Evolutionary conservation across 1,140 invertebrate species (phyloP), one percentile per base, ranked within the genome.

Genomic region (Sitobion miscanthi): DNA sequence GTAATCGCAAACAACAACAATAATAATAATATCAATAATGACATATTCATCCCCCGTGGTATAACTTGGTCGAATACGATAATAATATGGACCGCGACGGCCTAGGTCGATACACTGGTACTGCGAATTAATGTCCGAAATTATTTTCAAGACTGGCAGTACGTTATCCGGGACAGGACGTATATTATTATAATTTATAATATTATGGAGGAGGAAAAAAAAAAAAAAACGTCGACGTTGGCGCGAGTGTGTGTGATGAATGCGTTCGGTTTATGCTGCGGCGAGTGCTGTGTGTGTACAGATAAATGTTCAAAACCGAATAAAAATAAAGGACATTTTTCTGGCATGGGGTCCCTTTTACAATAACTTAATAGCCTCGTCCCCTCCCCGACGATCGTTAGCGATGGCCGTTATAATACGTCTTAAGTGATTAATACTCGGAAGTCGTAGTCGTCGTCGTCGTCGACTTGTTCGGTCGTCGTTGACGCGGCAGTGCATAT

Each of bases 381-480:
- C 88, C 35, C 52, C 35, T 57, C 52, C 88, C 49, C 49, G 88
- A 42, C 88, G 35, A 57, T 89, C 87, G 87, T 89, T 89, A 89
- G 49, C n/a, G 49, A 38, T 54, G 49, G 87, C 49, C 87, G 87
- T 89, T 89, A 89, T 86, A 42, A 47, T 57, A 89, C 52, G 38
- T 57, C 88, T 38, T 57, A 57, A 57, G 88, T 89, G 88, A 89
- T 89, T 89, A 89, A 89, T 89, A 89, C 49, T 57, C 88, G 88
- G 88, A 89, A 89, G 88, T 89, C 88, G 52, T 57, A 35, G 88
- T 54, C 35, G 49, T 35, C 7, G n/a, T 20, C 52, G 85, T 88
- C 86, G 86, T 88, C 86, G 87, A 23, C 49, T 17, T 35, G 21
- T n/a, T 47, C 30, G 86, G 57, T 23, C 49, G 47, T 85, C 86